phyloP scores from a whole-genome alignment of 2,888 invertebrate genomes.

The Drosophila mettleri region DNA sequence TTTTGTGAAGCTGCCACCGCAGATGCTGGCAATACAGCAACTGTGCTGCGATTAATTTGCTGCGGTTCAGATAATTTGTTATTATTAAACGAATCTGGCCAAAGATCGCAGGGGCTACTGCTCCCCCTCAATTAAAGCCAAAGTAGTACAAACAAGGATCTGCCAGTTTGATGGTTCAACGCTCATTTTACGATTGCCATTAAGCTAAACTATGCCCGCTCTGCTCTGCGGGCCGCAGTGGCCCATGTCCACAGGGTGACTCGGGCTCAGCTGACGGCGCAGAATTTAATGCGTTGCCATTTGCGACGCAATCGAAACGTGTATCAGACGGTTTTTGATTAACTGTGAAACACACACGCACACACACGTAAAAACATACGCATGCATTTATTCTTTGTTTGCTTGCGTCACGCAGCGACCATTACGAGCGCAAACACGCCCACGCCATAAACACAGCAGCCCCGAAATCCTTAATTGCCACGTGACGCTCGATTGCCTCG shows the following conservation, averaged over 20 bases:
- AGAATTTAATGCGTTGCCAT: constrained; percentile 67
- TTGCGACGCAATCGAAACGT: constrained; percentile 48
- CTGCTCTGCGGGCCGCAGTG: constrained; percentile 13
- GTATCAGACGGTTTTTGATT: constrained; percentile 53
- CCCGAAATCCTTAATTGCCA: constrained; percentile 41
- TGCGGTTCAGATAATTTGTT: constrained; percentile 71
- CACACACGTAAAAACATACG: not conserved
- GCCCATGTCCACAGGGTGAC: constrained; percentile 17
- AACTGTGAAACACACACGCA: constrained; percentile 21
- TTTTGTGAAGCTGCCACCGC: constrained; percentile 28
- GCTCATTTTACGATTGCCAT: constrained; percentile 70
- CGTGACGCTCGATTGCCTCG: constrained; percentile 16
- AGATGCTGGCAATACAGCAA: constrained; percentile 49
- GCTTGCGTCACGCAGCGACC: constrained; percentile 58
- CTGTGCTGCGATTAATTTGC: constrained; percentile 70
- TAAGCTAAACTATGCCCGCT: constrained; percentile 75
- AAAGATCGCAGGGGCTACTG: constrained; percentile 24
- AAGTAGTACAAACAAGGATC: constrained; percentile 50
- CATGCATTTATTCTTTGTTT: not conserved
- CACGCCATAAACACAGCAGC: constrained; percentile 38
- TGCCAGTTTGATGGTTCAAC: constrained; percentile 47
- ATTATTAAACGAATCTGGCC: constrained; percentile 63
- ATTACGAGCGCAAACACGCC: constrained; percentile 64
- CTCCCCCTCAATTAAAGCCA: constrained; percentile 56
- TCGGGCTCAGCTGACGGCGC: constrained; percentile 56